Evolutionary conservation across 1,140 invertebrate species (phyloP).

Genomic region (Papilio glaucus): DNA sequence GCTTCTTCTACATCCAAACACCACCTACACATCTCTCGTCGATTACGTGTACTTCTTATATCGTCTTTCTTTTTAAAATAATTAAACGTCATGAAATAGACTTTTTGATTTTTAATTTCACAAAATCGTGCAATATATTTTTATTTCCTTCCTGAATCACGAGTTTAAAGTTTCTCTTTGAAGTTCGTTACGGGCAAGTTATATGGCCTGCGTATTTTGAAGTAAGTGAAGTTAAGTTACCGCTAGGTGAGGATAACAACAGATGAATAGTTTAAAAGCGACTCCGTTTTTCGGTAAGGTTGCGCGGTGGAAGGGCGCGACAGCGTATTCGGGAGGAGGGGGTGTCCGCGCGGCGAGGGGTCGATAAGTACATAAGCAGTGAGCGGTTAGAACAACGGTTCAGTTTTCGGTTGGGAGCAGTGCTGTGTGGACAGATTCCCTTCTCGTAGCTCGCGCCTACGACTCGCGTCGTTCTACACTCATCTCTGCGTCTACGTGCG

Average conservation of each 20-base stretch:
- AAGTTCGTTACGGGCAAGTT: conserved; percentile 1
- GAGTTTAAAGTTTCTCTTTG: conserved; percentile 15
- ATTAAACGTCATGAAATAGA: too few species aligned
- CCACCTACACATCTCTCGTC: too few species aligned
- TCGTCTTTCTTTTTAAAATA: too few species aligned
- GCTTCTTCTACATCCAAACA: too few species aligned
- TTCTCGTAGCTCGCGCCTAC: conserved; percentile 8
- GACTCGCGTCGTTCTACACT: conserved; percentile 6
- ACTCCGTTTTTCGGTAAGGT: conserved; percentile 67
- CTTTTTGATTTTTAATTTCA: not conserved
- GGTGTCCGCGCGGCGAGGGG: conserved; percentile 57
- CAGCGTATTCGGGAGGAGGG: conserved; percentile 55
- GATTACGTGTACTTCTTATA: too few species aligned
- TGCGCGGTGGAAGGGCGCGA: conserved; percentile 66
- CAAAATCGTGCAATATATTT: not conserved
- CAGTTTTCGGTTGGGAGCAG: conserved; percentile 45
- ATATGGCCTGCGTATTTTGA: conserved; percentile 29
- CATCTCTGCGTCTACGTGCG: not conserved
- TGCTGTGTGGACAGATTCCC: not conserved
- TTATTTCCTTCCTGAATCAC: not conserved
- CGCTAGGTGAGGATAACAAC: conserved; percentile 61
- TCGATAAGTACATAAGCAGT: conserved; percentile 76
- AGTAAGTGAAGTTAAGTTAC: conserved; percentile 55
- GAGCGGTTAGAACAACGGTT: conserved; percentile 39
- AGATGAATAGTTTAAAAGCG: conserved; percentile 76